Conservation (phyloP, 2,888 invertebrate genomes). For the Seladonia tumulorum region DNA sequence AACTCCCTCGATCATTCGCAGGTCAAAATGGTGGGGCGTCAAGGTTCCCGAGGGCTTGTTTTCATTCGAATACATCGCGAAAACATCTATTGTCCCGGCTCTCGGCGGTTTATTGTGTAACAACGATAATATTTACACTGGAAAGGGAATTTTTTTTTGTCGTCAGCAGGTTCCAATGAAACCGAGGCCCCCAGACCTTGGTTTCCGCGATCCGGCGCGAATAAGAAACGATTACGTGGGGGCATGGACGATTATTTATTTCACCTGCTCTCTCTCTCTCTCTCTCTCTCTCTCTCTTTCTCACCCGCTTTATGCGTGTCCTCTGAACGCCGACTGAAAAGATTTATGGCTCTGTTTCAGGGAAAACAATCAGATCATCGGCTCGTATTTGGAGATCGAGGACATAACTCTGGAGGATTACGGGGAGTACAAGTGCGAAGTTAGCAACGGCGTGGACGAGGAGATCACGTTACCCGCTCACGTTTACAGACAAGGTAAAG, state of each 20-base stretch:
- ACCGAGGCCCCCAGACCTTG: background rate
- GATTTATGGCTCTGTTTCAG: constrained; percentile 83
- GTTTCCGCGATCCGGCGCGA: background rate
- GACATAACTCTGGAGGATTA: constrained; percentile 88
- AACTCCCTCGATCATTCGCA: background rate
- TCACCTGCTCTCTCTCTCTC: background rate
- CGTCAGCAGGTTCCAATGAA: background rate
- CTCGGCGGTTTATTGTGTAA: background rate
- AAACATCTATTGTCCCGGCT: background rate
- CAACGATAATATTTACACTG: background rate
- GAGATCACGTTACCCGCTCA: constrained; percentile 83
- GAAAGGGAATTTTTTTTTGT: background rate
- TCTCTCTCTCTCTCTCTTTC: no score
- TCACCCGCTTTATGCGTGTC: no score
- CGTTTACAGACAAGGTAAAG: constrained; percentile 82
- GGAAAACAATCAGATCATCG: constrained; percentile 89
- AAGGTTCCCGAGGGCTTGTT: background rate
- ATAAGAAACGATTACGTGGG: constrained; percentile 24
- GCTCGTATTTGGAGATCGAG: constrained; percentile 88
- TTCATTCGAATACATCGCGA: background rate
- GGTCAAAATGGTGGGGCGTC: background rate
- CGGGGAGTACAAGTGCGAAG: constrained; percentile 89
- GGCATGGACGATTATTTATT: background rate
- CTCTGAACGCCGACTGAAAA: background rate
- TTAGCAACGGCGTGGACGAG: constrained; percentile 86